Evolutionary conservation across 2,113 vertebrate genomes (phyloP).

Genomic region (Amphiprion ocellaris): DNA sequence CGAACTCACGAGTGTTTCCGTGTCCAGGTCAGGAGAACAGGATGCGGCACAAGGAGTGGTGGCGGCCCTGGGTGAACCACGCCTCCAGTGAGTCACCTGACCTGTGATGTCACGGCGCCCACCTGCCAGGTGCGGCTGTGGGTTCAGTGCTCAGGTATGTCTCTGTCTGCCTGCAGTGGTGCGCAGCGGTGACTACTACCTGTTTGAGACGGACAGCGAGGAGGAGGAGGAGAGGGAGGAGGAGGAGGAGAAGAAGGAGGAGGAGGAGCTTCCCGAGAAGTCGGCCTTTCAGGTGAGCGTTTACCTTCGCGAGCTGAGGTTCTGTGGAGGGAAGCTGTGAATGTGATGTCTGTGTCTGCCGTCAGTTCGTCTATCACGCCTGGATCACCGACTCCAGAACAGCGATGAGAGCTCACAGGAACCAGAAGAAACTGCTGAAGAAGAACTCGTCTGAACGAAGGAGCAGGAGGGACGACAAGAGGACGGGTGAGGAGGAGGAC

Average conservation of each 20-base stretch:
- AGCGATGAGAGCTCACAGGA: constrained; percentile 89
- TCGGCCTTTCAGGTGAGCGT: constrained; percentile 92
- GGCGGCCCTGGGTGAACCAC: constrained; percentile 98
- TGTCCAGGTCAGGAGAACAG: constrained; percentile 89
- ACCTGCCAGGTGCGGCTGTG: background rate
- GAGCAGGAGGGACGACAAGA: constrained; percentile 27
- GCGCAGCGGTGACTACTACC: constrained; percentile 97
- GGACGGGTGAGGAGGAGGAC: constrained; percentile 31
- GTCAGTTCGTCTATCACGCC: constrained; percentile 95
- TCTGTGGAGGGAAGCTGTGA: constrained; percentile 39
- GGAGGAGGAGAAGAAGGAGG: constrained; percentile 83
- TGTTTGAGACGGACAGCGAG: constrained; percentile 98
- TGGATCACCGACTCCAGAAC: constrained; percentile 97
- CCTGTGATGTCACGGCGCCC: constrained; percentile 36
- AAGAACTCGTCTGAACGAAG: constrained; percentile 17
- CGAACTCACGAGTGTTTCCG: background rate
- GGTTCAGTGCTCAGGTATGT: background rate
- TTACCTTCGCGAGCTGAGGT: background rate
- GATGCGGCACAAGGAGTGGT: constrained; percentile 92
- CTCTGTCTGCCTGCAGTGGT: constrained; percentile 87
- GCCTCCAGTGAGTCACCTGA: constrained; percentile 93
- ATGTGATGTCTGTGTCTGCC: constrained; percentile 65
- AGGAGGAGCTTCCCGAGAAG: constrained; percentile 88
- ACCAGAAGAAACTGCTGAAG: constrained; percentile 31
- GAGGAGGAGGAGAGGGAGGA: constrained; percentile 86